A percentile compares a stretch with the other conserved stretches of the same genome.
Conservation (phyloP, 2,113 vertebrate genomes). For the Cyprinodon variegatus region DNA sequence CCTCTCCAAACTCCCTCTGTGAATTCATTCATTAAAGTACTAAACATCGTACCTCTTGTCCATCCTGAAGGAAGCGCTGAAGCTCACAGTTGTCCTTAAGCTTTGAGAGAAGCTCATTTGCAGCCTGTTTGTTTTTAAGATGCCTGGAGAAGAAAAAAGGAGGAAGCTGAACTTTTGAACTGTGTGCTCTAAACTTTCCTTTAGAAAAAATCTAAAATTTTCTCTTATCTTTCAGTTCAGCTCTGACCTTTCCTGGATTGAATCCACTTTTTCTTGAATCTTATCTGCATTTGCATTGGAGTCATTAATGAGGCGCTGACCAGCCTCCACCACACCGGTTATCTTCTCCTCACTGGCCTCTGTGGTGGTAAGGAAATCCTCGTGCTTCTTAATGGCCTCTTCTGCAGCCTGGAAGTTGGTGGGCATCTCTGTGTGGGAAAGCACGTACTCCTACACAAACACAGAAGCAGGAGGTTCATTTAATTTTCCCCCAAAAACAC, state of each 20-base stretch:
- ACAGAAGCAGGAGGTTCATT: background rate
- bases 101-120: conserved; percentile 85
- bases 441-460: conserved; percentile 86
- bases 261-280: conserved; percentile 91
- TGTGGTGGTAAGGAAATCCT: conserved; percentile 93
- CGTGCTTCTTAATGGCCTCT: conserved; percentile 91
- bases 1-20: background rate
- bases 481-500: background rate
- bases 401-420: conserved; percentile 87
- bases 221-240: background rate
- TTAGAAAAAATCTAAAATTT: background rate
- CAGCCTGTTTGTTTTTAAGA: conserved; percentile 85
- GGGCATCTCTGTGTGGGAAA: conserved; percentile 94
- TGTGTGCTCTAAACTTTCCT: background rate
- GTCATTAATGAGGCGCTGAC: conserved; percentile 86
- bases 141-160: conserved; percentile 76
- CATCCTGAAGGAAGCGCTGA: conserved; percentile 93
- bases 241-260: conserved; percentile 88
- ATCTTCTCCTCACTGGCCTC: conserved; percentile 93
- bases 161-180: conserved; percentile 1
- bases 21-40: background rate
- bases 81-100: conserved; percentile 93
- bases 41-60: conserved; percentile 85
- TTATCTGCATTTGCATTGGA: conserved; percentile 87
- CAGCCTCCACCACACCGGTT: conserved; percentile 85